A percentile compares a stretch with the other conserved stretches of the same genome.
phyloP scores from a whole-genome alignment of 2,888 invertebrate genomes.

The Lamproptera curius region DNA sequence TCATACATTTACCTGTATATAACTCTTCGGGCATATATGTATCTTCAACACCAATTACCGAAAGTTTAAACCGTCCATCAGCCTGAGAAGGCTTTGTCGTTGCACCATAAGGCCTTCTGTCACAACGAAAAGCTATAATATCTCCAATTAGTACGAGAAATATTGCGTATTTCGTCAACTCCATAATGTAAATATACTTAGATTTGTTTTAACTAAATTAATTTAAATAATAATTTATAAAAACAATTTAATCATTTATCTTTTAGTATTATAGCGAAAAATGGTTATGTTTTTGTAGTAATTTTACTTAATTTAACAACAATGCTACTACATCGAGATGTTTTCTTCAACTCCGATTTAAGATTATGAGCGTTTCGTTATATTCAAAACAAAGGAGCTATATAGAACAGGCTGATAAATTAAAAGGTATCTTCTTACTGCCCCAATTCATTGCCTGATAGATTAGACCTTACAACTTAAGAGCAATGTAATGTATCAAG shows the following conservation, averaged over 20 bases:
- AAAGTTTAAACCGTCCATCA: slow-evolving; percentile 55
- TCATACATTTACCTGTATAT: slow-evolving; percentile 59
- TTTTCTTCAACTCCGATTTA: neutral
- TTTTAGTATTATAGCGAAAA: too few relatives aligned
- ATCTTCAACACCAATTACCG: slow-evolving; percentile 42
- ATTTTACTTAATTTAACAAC: too few relatives aligned
- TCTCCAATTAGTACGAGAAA: slow-evolving; percentile 5
- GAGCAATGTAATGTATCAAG: slow-evolving; percentile 17
- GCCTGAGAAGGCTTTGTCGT: slow-evolving; percentile 49
- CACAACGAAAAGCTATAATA: slow-evolving; percentile 49
- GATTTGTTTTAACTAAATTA: neutral
- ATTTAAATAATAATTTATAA: neutral
- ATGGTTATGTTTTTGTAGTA: too few relatives aligned
- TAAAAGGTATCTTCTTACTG: slow-evolving; percentile 20
- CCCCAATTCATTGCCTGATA: slow-evolving; percentile 18
- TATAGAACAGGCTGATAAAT: slow-evolving; percentile 20
- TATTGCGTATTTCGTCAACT: slow-evolving; percentile 1
- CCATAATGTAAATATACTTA: slow-evolving; percentile 6
- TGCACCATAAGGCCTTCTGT: slow-evolving; percentile 59
- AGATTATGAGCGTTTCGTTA: slow-evolving; percentile 6
- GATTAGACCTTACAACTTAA: slow-evolving; percentile 20
- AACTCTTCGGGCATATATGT: slow-evolving; percentile 63
- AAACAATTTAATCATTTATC: neutral
- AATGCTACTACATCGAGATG: too few relatives aligned
- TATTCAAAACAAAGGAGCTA: slow-evolving; percentile 4